Evolutionary conservation across 2,797 vertebrate genomes (phyloP).

Genomic region (Macroramphosus scolopax): DNA sequence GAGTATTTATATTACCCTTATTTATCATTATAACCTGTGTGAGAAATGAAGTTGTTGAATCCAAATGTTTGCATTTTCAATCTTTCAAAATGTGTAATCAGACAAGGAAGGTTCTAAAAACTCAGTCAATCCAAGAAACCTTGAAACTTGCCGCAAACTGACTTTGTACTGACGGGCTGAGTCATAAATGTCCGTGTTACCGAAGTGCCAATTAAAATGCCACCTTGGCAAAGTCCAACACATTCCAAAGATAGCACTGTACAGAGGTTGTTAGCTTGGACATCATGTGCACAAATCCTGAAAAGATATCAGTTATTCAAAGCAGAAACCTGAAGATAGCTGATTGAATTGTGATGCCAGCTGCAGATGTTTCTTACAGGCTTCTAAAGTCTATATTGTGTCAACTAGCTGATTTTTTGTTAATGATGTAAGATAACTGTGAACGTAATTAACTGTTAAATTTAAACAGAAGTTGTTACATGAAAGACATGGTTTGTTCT

Average conservation of each 20-base stretch:
- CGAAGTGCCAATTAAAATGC: conserved; percentile 62
- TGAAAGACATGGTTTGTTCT: conserved; percentile 20
- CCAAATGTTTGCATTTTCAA: conserved; percentile 35
- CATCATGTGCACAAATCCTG: conserved; percentile 20
- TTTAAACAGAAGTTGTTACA: conserved; percentile 42
- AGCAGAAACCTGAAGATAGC: conserved; percentile 7
- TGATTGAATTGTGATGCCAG: not conserved
- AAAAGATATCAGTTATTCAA: conserved; percentile 16
- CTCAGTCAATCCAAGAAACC: conserved; percentile 14
- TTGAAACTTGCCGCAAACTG: conserved; percentile 12
- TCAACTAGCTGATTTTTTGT: conserved; percentile 8
- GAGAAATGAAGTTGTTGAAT: conserved; percentile 55
- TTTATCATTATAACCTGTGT: conserved; percentile 67
- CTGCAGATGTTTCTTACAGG: not conserved
- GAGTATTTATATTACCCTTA: conserved; percentile 77
- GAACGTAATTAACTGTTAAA: conserved; percentile 36
- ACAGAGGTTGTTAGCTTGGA: conserved; percentile 25
- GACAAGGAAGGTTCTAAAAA: not conserved
- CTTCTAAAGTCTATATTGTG: not conserved
- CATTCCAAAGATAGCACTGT: conserved; percentile 75
- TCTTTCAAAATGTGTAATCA: conserved; percentile 32
- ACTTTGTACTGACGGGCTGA: not conserved
- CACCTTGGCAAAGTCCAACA: conserved; percentile 52
- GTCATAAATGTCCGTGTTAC: conserved; percentile 38
- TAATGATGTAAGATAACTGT: conserved; percentile 28